Evolutionary conservation across 53 echinoderm and acorn worm species (phyloP), one percentile per base, ranked within the genome.

Genomic region (Henricia sp.): DNA sequence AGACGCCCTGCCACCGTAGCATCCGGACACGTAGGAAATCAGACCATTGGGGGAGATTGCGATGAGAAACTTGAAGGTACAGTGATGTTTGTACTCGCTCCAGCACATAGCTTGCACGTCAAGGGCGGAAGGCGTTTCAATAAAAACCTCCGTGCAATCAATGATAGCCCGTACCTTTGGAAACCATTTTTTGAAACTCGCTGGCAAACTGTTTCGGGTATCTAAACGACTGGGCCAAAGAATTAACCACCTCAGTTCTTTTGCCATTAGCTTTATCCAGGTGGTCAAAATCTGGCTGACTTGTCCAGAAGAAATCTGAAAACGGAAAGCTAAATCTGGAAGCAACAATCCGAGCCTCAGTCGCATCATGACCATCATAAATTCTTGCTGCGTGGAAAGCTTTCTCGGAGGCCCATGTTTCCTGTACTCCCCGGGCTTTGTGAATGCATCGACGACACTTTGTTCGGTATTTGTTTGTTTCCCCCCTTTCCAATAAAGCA

Each of bases 61-160:
- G 0, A 89, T 82, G 24, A 91, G 56, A 53, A 83, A 71, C 57
- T 94, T 94, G 0, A 84, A 59, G 9, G 91, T 89, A 46, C 89
- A 83, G 48, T 91, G 77, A 10, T 86, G 68, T 40, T 91, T 89
- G 32, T 94, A 91, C 14, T 94, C 89, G 2, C 88, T 84, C 91
- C 91, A 91, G 5, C 90, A 90, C 11, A 17, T 12, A 17, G 89
- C 84, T 62, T 94, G 91, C 3, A 59, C 20, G 36, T 69, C 25
- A 13, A 91, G 77, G 26, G 74, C 33, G 19, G 68, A 19, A 13
- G 90, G 87, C 6, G 74, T 56, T 13, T 86, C 42, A 14, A 94
- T 91, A 21, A 94, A 94, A 0, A 89, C 41, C 26, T 95, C 89
- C 0, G 95, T 95, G 33, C 92, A 95, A 52, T 92, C 90, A 1